Evolutionary conservation across 2,888 invertebrate species (phyloP).

Genomic region (Agonopterix arenella): DNA sequence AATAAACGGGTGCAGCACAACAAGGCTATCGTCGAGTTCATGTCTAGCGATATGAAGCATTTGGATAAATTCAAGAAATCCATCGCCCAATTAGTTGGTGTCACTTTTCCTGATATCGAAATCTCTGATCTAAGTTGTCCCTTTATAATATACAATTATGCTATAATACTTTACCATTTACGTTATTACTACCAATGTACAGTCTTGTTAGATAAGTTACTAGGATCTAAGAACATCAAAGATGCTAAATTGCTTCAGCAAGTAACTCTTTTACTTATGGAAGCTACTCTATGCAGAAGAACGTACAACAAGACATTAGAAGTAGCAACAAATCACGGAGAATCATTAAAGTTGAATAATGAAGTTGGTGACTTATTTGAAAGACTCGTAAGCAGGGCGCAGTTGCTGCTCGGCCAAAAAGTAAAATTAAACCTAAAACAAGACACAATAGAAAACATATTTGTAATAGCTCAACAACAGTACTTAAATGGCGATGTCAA

Average conservation of each 20-base stretch:
- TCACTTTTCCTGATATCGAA: slow-evolving; percentile 61
- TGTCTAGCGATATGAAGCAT: slow-evolving; percentile 83
- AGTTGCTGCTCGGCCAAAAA: slow-evolving; percentile 50
- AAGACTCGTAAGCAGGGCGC: slow-evolving; percentile 56
- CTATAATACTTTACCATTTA: slow-evolving; percentile 85
- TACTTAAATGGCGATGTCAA: slow-evolving; percentile 62
- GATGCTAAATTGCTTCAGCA: slow-evolving; percentile 54
- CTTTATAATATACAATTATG: slow-evolving; percentile 84
- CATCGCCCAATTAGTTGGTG: slow-evolving; percentile 78
- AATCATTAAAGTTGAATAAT: slow-evolving; percentile 44
- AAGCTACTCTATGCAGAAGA: slow-evolving; percentile 60
- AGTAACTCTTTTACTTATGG: slow-evolving; percentile 53
- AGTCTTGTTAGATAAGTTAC: slow-evolving; percentile 54
- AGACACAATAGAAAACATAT: slow-evolving; percentile 63
- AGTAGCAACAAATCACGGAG: slow-evolving; percentile 52
- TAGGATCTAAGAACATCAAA: slow-evolving; percentile 50
- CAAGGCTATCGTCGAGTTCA: slow-evolving; percentile 89
- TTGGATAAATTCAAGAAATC: slow-evolving; percentile 83
- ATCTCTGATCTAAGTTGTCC: slow-evolving; percentile 50
- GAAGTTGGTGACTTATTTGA: slow-evolving; percentile 54
- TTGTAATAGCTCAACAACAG: slow-evolving; percentile 63
- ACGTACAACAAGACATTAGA: slow-evolving; percentile 62
- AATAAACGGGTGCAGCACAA: slow-evolving; percentile 89
- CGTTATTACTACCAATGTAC: slow-evolving; percentile 84
- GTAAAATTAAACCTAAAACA: slow-evolving; percentile 44